Evolutionary conservation across 2,888 invertebrate genomes (phyloP), one percentile per base, ranked within the genome.

Genomic region (Zhuqinia jingwanae): DNA sequence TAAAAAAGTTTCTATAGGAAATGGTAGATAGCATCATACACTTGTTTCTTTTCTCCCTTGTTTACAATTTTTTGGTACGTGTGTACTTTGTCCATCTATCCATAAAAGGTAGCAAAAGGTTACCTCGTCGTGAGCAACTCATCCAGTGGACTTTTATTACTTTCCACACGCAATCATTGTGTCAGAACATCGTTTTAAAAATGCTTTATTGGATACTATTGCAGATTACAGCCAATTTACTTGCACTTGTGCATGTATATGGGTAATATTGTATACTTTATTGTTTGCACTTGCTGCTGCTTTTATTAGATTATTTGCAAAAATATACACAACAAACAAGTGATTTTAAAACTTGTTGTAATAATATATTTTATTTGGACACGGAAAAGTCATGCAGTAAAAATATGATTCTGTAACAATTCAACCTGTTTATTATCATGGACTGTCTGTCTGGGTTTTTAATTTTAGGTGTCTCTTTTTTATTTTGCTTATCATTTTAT

Each of bases 41-140:
- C n/a, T n/a, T n/a, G n/a, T n/a, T n/a, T n/a, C n/a, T n/a, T n/a
- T n/a, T n/a, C n/a, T n/a, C n/a, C n/a, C n/a, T n/a, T n/a, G n/a
- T n/a, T n/a, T n/a, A n/a, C n/a, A n/a, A n/a, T n/a, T n/a, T n/a
- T n/a, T n/a, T n/a, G n/a, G n/a, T n/a, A n/a, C n/a, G n/a, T n/a
- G n/a, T n/a, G n/a, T n/a, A n/a, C n/a, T n/a, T n/a, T n/a, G n/a
- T n/a, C n/a, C n/a, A 22, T 56, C 17, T 65, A 30, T 1, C 79
- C 79, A 65, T 79, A 79, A 45, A 65, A 79, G 79, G 79, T 50
- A 65, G 30, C n/a, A 36, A 56, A 68, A 65, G 30, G 63, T 50
- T 78, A 63, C 63, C 65, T 47, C 50, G 65, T 47, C 50, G 65
- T 13, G 65, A 13, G 47, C 78, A 78, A 65, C 65, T 5, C 45